These are phyloP conservation scores for Acrossocheilus fasciatus DNA, from an alignment of 2,797 vertebrate genomes.

Conservation along the genomic window DNA sequence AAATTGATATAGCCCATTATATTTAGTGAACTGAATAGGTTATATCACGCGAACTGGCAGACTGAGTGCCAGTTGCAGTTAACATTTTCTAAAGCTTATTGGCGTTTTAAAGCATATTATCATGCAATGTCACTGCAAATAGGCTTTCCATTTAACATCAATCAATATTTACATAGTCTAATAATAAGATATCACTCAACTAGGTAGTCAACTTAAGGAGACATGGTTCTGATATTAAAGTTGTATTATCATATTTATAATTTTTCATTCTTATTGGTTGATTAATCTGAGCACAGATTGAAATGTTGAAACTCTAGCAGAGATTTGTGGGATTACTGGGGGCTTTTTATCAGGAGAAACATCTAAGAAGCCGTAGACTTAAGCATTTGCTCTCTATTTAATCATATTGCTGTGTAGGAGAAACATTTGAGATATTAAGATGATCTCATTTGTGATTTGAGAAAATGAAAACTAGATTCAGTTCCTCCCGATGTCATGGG, in stretches of 20 bases:
- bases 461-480: background rate
- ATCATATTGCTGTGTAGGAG: background rate
- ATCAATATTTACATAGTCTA: background rate
- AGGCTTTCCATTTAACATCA: background rate
- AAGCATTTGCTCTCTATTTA: background rate
- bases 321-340: background rate
- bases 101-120: background rate
- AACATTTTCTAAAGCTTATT: background rate
- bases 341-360: background rate
- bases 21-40: background rate
- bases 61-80: background rate
- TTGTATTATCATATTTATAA: too few species aligned
- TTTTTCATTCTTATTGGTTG: background rate
- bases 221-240: background rate
- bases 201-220: background rate
- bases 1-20: background rate
- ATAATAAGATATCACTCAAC: background rate
- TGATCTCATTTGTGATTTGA: slow-evolving; percentile 19
- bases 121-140: background rate
- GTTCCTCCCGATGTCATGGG: background rate
- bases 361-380: background rate
- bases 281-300: background rate
- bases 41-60: background rate
- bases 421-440: slow-evolving; percentile 11
- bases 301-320: background rate